Base-by-base conservation (phyloP, 2,888 invertebrate species). In the Meliscaeva auricollis region DNA sequence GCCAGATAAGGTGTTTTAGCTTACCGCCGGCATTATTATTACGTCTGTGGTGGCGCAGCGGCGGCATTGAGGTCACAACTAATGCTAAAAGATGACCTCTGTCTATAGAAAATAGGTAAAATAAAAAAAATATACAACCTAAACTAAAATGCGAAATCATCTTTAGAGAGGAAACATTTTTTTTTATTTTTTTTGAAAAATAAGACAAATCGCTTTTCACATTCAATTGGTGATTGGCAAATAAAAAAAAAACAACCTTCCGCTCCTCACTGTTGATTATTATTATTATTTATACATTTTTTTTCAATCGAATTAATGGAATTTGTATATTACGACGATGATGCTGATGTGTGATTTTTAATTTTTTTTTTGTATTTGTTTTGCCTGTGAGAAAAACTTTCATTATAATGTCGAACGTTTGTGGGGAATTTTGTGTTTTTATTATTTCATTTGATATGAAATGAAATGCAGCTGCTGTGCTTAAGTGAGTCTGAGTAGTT, bases 1-100 rank as follows among this genome's bases (percentile, higher is more conserved):
- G 80, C 46, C 26, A 79, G 32, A 68, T 41, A 48, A 32, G 32
- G 60, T 20, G 44, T 15, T 41, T 22, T 15, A 44, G 5, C 44
- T 26, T 1, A 38, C 9, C 38, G 38, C 38, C 38, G 11, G 13
- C 38, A 13, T 38, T 38, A 13, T n/a, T 13, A 38, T 38, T 9
- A 38, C 11, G 38, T 3, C 4, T 41, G 60, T 22, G 41, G n/a
- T 7, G 22, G 62, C 32, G 44, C 22, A 50, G n/a, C 54, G 46
- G 35, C 35, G 22, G 11, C 35, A 52, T 44, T 48, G 46, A 74
- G 74, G 54, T 69, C 62, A 38, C 20, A 17, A 44, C 56, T 64
- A 72, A 60, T 60, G 56, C 69, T 70, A n/a, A 20, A 68, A 26
- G 38, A 80, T 74, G 80, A 80, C 80, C 80, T 80, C 69, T 74